phyloP scores from a whole-genome alignment of 2,797 vertebrate species.

The Rhinatrema bivittatum region DNA sequence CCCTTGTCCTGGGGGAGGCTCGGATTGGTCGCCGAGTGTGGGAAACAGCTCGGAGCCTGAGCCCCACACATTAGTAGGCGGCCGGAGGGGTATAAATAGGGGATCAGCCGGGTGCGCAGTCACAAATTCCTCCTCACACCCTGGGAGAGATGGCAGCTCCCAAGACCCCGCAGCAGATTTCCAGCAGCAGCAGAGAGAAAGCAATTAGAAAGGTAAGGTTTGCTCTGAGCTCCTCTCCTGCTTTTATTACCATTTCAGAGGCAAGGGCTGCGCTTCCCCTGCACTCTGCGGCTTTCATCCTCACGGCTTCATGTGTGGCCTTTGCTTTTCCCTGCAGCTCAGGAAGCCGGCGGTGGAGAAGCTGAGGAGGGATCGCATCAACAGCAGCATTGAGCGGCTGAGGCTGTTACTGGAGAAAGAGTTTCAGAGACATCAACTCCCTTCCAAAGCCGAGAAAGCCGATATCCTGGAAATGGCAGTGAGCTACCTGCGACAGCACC shows the following conservation, averaged over 20 bases:
- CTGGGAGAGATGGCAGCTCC: not conserved
- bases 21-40: slow-evolving; percentile 41
- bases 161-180: not conserved
- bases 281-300: no score
- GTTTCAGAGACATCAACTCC: not conserved
- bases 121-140: not conserved
- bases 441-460: not conserved
- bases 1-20: slow-evolving; percentile 41
- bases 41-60: slow-evolving; percentile 38
- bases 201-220: not conserved
- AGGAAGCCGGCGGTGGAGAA: slow-evolving; percentile 62
- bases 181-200: not conserved
- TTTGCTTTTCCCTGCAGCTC: slow-evolving; percentile 35
- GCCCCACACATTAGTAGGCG: slow-evolving; percentile 32
- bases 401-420: slow-evolving; percentile 37
- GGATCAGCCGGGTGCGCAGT: not conserved
- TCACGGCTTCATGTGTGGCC: no score
- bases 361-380: slow-evolving; percentile 52
- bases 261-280: no score
- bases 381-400: slow-evolving; percentile 63
- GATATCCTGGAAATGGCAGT: not conserved
- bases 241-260: no score
- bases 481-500: not conserved
- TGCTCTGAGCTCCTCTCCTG: not conserved
- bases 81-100: not conserved